A percentile compares a stretch with the other conserved stretches of the same genome.
phyloP scores from a whole-genome alignment of 2,113 vertebrate genomes.

The Corythornis cristatus region DNA sequence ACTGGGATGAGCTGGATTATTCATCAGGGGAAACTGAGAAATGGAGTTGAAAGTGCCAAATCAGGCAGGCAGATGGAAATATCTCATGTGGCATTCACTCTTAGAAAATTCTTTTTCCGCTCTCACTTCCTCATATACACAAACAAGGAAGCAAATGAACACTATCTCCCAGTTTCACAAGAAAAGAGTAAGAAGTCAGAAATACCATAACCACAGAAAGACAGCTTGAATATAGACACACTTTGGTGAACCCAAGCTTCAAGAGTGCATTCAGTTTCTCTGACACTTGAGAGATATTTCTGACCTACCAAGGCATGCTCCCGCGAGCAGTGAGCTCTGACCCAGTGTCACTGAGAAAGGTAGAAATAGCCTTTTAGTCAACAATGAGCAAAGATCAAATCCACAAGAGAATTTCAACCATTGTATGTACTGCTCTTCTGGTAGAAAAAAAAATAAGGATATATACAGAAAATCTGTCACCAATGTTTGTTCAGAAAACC shows the following conservation, averaged over 20 bases:
- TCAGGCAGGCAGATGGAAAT: not conserved
- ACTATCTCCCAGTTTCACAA: not conserved
- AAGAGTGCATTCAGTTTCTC: not conserved
- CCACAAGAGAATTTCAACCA: not conserved
- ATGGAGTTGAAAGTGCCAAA: not conserved
- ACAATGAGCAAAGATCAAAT: not conserved
- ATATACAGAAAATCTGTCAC: not conserved
- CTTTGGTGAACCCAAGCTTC: not conserved
- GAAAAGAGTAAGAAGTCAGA: not conserved
- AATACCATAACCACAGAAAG: not conserved
- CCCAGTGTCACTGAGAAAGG: not conserved
- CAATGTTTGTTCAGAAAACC: not conserved
- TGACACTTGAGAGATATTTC: not conserved
- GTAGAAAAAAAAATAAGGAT: not conserved
- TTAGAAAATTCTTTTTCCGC: not conserved
- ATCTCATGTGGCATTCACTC: not conserved
- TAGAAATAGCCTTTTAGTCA: not conserved
- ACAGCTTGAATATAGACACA: not conserved
- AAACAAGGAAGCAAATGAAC: not conserved
- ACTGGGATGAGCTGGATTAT: not conserved
- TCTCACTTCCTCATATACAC: conserved; percentile 17
- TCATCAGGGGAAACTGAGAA: conserved; percentile 10
- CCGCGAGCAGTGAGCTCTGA: not conserved
- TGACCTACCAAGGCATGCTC: not conserved
- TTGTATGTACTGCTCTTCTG: not conserved